These are phyloP conservation scores for Motacilla alba DNA, from an alignment of 2,113 vertebrate species.

Conservation along the genomic window DNA sequence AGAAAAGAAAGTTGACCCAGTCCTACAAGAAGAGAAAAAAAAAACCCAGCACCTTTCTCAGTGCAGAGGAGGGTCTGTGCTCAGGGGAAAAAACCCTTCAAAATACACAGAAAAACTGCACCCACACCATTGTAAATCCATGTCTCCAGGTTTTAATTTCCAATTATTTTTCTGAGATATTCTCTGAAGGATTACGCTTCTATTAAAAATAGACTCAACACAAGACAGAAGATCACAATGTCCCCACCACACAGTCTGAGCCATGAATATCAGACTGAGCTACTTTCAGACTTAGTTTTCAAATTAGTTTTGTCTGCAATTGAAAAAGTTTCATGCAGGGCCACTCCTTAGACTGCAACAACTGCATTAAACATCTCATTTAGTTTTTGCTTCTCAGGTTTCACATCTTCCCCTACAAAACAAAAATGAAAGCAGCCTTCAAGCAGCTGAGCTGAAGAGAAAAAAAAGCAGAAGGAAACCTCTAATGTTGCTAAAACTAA, in stretches of 20 bases:
- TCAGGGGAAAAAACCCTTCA: background rate
- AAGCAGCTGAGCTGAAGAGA: background rate
- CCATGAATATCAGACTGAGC: background rate
- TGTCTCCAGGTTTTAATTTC: background rate
- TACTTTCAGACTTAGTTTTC: background rate
- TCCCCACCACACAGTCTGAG: background rate
- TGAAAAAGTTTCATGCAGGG: background rate
- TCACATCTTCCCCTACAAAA: background rate
- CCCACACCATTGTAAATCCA: background rate
- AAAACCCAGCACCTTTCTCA: rapidly evolving
- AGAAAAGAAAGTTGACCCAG: background rate
- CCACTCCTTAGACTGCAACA: background rate
- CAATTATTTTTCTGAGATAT: background rate
- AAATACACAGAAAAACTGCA: background rate
- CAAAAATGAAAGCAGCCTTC: background rate
- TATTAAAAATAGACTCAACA: background rate
- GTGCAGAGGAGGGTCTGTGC: background rate
- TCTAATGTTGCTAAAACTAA: background rate
- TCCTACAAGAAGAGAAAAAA: background rate
- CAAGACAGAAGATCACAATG: background rate
- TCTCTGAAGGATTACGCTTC: background rate
- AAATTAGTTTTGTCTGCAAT: rapidly evolving
- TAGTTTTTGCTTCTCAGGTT: background rate
- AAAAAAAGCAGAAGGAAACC: background rate
- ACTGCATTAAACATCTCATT: background rate